Base-by-base conservation (phyloP, 2,797 vertebrate species). In the Liparis tanakae region DNA sequence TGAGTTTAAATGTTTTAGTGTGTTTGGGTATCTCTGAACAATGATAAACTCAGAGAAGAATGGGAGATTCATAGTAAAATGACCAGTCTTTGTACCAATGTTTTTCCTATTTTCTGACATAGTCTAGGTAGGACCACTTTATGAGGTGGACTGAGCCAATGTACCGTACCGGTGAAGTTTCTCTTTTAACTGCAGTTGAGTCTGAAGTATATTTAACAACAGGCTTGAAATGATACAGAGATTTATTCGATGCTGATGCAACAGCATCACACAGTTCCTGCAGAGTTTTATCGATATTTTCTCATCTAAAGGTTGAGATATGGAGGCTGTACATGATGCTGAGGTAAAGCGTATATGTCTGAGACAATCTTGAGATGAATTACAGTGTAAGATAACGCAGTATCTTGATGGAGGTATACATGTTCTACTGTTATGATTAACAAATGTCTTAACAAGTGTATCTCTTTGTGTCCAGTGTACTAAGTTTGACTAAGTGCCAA, bases 351-450 rank as follows among this genome's bases (percentile, higher is more conserved):
- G 37, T 14, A 20, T 14, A 41, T 20, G 22, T 34, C 63, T 56
- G 9, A 14, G 41, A 18, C n/a, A 56, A 41, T 33, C 15, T 10
- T 46, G 12, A 71, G 39, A 54, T 70, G 20, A 20, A 76, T 50
- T 50, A 50, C 10, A 37, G 17, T 0, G 7, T 44, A 44, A n/a
- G 46, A 18, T 66, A 46, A 14, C 5, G 39, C 5, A 51, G 12
- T 41, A 22, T 61, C 20, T 61, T 54, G 34, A 53, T 18, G 8
- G 15, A 67, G 20, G 14, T 5, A 39, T n/a, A 36, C 7, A 0
- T 51, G 56, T 17, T 58, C 10, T 20, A 50, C 12, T 20, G 34
- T 51, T 61, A 55, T 57, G 13, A 37, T 50, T n/a, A 20, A 48
- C 18, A n/a, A 20, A n/a, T n/a, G 18, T 20, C n/a, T 50, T 50